Evolutionary conservation across 1,140 invertebrate genomes (phyloP), one percentile per base, ranked within the genome.

Genomic region (Calycopis cecrops): DNA sequence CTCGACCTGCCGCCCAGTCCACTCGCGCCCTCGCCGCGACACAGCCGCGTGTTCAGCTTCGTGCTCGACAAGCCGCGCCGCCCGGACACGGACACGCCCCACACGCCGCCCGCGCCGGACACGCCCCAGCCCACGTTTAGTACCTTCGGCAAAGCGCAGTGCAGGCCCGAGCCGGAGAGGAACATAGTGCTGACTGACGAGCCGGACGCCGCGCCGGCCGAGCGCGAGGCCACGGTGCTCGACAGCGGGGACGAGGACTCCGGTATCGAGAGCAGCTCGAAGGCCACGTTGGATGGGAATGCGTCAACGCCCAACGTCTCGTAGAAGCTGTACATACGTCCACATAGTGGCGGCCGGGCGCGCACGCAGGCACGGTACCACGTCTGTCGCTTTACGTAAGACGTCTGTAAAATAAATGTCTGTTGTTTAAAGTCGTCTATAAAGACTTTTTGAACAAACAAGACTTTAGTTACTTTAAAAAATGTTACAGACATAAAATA

Each of bases 1-100:
- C 85, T 94, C 4, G 93, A 94, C 79, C 79, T 94, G 38, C 89
- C 90, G 6, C 90, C 90, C 4, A 87, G 84, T 70, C 90, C 90
- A 4, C 74, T 73, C 57, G 52, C 73, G 8, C 71, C 79, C 3
- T 84, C 83, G 6, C 83, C 83, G 14, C 53, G 75, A 1, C 80
- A 84, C 63, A 64, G 51, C 48, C 55, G 83, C n/a, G 80, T 84
- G 0, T 86, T 86, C 63, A 86, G 67, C 63, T 86, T 86, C 51
- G 72, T 74, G 7, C 69, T 83, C 9, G 79, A 82, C 40, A 79
- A 80, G 56, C 78, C 79, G 3, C 70, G 72, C 28, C 64, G 76
- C 2, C 66, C 54, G 48, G 62, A 28, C 57, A 66, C 12, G 14
- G 9, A 28, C 21, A 28, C 35, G 6, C 21, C 21, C 21, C 21